These are phyloP conservation scores for Mythimna albipuncta DNA, from an alignment of 2,888 invertebrate genomes.

Conservation along the genomic window DNA sequence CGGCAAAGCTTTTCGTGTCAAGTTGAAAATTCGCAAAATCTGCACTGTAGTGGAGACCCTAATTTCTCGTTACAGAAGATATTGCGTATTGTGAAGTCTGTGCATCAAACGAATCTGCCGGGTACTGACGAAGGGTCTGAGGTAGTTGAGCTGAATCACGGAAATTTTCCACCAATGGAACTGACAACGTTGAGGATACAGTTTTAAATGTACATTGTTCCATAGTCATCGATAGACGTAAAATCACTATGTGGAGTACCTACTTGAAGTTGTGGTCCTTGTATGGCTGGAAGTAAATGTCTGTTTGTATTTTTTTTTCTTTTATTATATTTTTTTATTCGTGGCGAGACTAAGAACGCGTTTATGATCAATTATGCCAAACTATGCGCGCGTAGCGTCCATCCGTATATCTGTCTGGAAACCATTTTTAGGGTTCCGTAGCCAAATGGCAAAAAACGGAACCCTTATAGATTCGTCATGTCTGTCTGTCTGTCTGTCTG, in stretches of 20 bases:
- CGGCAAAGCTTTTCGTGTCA: slow-evolving; percentile 79
- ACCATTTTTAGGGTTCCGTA: too few species aligned
- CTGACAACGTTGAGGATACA: slow-evolving; percentile 76
- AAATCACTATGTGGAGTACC: not conserved
- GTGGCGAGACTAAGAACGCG: too few species aligned
- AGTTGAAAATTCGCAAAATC: slow-evolving; percentile 64
- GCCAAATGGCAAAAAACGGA: too few species aligned
- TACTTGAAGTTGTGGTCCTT: not conserved
- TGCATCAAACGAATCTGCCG: slow-evolving; percentile 81
- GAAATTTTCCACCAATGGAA: slow-evolving; percentile 82
- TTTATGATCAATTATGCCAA: too few species aligned
- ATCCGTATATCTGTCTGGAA: too few species aligned
- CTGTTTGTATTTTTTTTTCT: not conserved
- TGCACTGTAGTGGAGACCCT: slow-evolving; percentile 75
- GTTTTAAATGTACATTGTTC: slow-evolving; percentile 65
- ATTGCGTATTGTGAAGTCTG: slow-evolving; percentile 74
- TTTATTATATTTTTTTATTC: too few species aligned
- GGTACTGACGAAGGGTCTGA: slow-evolving; percentile 79
- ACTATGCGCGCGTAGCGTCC: too few species aligned
- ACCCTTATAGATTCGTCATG: too few species aligned
- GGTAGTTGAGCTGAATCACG: slow-evolving; percentile 68
- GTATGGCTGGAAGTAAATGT: not conserved
- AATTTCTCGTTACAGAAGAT: slow-evolving; percentile 76
- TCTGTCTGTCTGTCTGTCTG: too few species aligned
- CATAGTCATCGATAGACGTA: not conserved